phyloP scores from a whole-genome alignment of 2,113 vertebrate genomes.

The Oceanodroma tethys region DNA sequence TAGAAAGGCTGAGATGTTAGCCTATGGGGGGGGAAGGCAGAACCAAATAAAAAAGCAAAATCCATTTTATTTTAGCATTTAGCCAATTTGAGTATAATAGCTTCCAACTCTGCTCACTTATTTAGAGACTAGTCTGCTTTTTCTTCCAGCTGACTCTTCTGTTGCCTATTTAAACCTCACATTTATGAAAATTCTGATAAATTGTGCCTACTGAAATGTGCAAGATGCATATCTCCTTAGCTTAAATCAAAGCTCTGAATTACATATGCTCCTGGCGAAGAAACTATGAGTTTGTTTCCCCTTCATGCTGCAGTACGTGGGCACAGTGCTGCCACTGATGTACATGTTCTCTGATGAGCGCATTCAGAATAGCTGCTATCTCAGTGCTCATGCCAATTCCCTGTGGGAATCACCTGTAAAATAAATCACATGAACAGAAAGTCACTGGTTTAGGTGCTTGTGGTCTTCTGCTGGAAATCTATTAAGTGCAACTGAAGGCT shows the following conservation, averaged over 20 bases:
- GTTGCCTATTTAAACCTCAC: background rate
- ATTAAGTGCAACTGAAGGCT: background rate
- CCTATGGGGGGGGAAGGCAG: too few species aligned
- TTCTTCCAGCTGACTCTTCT: background rate
- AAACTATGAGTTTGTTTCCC: background rate
- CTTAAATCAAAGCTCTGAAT: background rate
- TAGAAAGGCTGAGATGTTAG: background rate
- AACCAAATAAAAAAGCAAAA: background rate
- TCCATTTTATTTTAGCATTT: background rate
- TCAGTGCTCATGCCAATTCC: background rate
- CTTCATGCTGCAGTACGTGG: background rate
- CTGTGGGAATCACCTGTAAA: background rate
- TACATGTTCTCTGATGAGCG: background rate
- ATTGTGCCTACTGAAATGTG: background rate
- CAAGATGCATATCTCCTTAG: background rate
- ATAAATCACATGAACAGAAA: background rate
- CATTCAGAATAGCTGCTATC: background rate
- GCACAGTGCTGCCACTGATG: background rate
- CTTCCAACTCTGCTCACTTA: background rate
- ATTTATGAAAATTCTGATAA: constrained; percentile 2
- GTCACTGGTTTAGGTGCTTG: background rate
- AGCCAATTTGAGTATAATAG: background rate
- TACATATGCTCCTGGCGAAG: background rate
- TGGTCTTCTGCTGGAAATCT: background rate
- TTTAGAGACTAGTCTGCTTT: background rate